Evolutionary conservation across 2,113 vertebrate species (phyloP).

Genomic region (Neomonachus schauinslandi): DNA sequence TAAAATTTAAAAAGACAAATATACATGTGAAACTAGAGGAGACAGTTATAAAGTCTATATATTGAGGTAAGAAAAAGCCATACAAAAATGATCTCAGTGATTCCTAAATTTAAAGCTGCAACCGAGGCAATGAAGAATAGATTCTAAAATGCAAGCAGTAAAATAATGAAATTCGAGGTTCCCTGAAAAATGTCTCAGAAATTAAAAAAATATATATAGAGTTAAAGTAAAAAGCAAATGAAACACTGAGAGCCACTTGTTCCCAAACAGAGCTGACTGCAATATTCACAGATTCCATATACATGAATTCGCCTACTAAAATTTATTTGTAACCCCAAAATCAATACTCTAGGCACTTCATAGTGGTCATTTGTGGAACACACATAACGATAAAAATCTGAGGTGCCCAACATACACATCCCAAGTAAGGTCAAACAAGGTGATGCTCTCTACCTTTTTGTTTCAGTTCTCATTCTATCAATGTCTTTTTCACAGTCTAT

Average conservation of each 20-base stretch:
- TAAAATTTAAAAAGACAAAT: neutral
- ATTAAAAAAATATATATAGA: neutral
- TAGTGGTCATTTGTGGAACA: no score
- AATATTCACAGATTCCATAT: neutral
- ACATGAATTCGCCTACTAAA: neutral
- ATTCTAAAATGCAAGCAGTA: neutral
- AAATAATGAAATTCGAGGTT: neutral
- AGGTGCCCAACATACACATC: neutral
- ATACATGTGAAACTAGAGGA: neutral
- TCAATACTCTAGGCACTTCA: neutral
- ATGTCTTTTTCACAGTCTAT: neutral
- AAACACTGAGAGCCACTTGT: neutral
- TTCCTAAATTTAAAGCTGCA: neutral
- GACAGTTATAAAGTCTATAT: neutral
- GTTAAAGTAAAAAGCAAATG: neutral
- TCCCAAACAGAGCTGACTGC: neutral
- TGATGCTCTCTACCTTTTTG: neutral
- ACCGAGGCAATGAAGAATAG: neutral
- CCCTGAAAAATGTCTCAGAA: neutral
- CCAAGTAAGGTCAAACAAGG: neutral
- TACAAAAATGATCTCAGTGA: neutral
- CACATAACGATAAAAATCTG: neutral
- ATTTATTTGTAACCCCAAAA: neutral
- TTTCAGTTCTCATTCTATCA: neutral
- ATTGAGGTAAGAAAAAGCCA: neutral